A percentile compares a stretch with the other conserved stretches of the same genome.
phyloP scores from a whole-genome alignment of 2,888 invertebrate species.

The Acronicta psi region DNA sequence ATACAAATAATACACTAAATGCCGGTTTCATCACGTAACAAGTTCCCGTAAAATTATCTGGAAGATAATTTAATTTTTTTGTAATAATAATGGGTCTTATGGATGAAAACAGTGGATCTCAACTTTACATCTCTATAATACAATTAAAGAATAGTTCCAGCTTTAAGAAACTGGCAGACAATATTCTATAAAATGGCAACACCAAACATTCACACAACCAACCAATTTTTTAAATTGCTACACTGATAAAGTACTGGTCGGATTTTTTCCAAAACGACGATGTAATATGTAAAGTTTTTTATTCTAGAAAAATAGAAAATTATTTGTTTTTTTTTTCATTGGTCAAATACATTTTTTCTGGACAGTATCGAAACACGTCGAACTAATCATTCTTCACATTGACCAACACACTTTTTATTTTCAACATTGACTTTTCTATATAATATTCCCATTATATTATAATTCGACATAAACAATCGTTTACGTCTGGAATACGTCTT shows the following conservation, averaged over 20 bases:
- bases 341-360: constrained; percentile 54
- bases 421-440: neutral
- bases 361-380: constrained; percentile 23
- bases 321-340: constrained; percentile 58
- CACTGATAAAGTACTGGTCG: constrained; percentile 62
- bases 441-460: neutral
- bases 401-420: constrained; percentile 13
- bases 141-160: too few relatives aligned
- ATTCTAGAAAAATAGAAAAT: constrained; percentile 78
- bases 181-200: constrained; percentile 50
- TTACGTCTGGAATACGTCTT: too few relatives aligned
- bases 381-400: constrained; percentile 23
- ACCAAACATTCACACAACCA: constrained; percentile 60
- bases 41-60: too few relatives aligned
- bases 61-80: too few relatives aligned
- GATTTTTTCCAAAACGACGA: constrained; percentile 64
- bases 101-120: too few relatives aligned
- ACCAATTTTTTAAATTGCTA: constrained; percentile 55
- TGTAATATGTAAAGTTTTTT: constrained; percentile 61
- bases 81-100: too few relatives aligned
- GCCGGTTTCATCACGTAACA: too few relatives aligned
- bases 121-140: too few relatives aligned
- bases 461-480: too few relatives aligned
- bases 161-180: neutral
- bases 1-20: too few relatives aligned